These are phyloP conservation scores for Drosophila pectinifera DNA, from an alignment of 1,140 invertebrate genomes.

Conservation along the genomic window DNA sequence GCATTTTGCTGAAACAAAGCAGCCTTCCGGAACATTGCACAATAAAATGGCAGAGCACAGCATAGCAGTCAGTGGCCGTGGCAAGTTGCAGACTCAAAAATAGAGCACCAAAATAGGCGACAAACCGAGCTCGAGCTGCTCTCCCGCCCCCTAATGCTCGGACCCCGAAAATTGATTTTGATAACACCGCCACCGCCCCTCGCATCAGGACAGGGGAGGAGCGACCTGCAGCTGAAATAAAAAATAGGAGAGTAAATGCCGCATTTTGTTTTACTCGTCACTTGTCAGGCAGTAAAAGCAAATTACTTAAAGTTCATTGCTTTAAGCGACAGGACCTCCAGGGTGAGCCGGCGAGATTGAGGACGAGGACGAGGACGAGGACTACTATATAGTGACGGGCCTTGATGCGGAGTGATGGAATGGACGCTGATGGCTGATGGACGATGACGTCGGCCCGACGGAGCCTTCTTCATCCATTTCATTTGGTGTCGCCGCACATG, in stretches of 20 bases:
- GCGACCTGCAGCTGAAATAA: conserved; percentile 30
- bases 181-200: conserved; percentile 45
- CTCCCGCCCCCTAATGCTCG: background rate
- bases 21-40: conserved; percentile 81
- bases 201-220: background rate
- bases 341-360: background rate
- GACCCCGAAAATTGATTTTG: conserved; percentile 73
- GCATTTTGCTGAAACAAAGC: conserved; percentile 80
- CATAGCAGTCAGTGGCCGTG: conserved; percentile 18
- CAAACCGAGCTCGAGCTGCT: conserved; percentile 31
- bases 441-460: conserved; percentile 51
- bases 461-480: conserved; percentile 63
- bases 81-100: conserved; percentile 70
- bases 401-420: conserved; percentile 47
- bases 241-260: conserved; percentile 59
- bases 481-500: conserved; percentile 38
- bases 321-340: conserved; percentile 61
- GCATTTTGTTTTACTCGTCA: conserved; percentile 72
- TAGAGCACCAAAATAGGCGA: conserved; percentile 77
- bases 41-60: conserved; percentile 59
- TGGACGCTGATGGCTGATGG: conserved; percentile 57
- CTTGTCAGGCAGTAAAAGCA: conserved; percentile 80
- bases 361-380: background rate
- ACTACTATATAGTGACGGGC: conserved; percentile 23
- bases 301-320: conserved; percentile 83